Percentiles rank a stretch among this genome's conserved stretches.
Evolutionary conservation across 2,888 invertebrate genomes (phyloP).

Genomic region (Pyrochroa serraticornis): DNA sequence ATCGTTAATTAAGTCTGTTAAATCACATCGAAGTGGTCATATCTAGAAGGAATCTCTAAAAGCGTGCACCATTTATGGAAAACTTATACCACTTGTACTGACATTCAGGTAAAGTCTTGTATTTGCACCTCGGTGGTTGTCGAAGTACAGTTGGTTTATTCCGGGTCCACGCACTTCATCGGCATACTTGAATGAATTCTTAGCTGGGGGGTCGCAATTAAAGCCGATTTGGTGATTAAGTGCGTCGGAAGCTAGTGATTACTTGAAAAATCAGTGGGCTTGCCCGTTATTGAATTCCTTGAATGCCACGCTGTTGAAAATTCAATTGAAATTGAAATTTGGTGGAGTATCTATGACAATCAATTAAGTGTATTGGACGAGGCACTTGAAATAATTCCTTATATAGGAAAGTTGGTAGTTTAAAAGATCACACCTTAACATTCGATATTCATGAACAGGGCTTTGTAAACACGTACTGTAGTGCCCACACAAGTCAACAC

Average conservation of each 20-base stretch:
- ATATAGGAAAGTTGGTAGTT: constrained; percentile 32
- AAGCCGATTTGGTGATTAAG: neutral
- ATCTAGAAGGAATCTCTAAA: constrained; percentile 7
- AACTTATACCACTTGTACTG: neutral
- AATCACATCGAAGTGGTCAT: constrained; percentile 5
- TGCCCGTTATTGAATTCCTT: neutral
- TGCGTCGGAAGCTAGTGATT: neutral
- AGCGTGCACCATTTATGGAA: neutral
- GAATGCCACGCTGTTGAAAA: constrained; percentile 1
- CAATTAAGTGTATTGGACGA: constrained; percentile 28
- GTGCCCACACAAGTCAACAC: constrained; percentile 30
- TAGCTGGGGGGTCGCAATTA: neutral
- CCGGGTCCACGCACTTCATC: neutral
- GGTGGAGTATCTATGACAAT: constrained; percentile 20
- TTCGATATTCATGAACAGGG: constrained; percentile 34
- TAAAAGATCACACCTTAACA: constrained; percentile 36
- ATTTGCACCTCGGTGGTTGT: neutral
- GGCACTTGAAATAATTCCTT: constrained; percentile 27
- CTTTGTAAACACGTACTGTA: constrained; percentile 33
- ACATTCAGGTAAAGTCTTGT: neutral
- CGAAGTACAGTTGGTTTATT: constrained; percentile 1
- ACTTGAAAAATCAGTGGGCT: neutral
- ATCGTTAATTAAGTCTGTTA: constrained; percentile 18
- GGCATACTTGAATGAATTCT: neutral
- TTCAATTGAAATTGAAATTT: constrained; percentile 3